Base-by-base conservation (phyloP, 2,797 vertebrate species). In the Onychomys leucogaster region DNA sequence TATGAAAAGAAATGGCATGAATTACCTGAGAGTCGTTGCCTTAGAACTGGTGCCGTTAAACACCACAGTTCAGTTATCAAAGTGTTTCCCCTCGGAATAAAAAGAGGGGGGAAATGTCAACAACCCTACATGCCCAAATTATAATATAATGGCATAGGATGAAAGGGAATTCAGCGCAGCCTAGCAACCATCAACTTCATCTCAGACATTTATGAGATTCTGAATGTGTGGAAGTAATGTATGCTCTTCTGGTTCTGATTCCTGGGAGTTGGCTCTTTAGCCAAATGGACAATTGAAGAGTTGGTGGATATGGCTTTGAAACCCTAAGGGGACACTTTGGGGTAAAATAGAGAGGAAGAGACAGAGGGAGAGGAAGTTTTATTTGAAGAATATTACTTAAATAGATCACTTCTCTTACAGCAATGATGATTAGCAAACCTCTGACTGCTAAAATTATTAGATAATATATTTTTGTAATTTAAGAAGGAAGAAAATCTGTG, bases 61-160 rank as follows among this genome's bases (percentile, higher is more conserved):
- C 59, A 91, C 1, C 80, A 65, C 75, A 87, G 52, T 89, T 94
- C 37, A 69, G 17, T 86, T 91, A 89, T 87, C 65, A 69, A 94
- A 76, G 73, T 52, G 89, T 86, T 41, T n/a, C 61, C 71, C 46
- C 4, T 83, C 27, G 46, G 55, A 88, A 91, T 91, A 94, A 82
- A 96, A 77, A 37, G 57, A 88, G 85, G 37, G 63, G 25, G 21
- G 86, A 52, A 49, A 92, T 49, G 37, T 19, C 37, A 91, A 78
- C 77, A 65, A 73, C 14, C 52, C 89, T 97, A 91, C 69, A 95
- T 83, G 75, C 49, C 71, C 91, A 95, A 95, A 92, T 95, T 80
- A 63, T 46, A 67, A 89, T 94, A 71, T 80, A 97, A 95, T 76
- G 57, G 57, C 57, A 46, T 63, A 67, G 29, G 41, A 91, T 81